These are phyloP conservation scores for Cydia strobilella DNA, from an alignment of 1,140 invertebrate species.

Conservation along the genomic window DNA sequence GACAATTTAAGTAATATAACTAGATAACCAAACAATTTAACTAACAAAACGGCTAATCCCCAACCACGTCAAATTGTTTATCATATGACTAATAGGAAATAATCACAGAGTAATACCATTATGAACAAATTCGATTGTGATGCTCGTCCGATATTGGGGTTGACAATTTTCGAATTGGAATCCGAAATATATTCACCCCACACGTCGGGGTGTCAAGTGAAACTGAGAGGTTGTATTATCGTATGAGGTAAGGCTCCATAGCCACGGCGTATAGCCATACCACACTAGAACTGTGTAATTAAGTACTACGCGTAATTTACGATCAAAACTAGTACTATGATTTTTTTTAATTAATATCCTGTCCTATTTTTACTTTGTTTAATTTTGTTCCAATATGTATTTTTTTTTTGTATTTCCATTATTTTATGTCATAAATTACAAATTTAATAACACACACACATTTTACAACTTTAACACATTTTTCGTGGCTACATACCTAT, in stretches of 20 bases:
- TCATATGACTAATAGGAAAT: conserved; percentile 73
- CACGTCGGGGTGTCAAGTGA: conserved; percentile 45
- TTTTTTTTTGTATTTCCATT: too few species aligned
- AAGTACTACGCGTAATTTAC: not conserved
- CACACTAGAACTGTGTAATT: not conserved
- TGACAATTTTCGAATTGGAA: conserved; percentile 78
- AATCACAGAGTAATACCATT: conserved; percentile 65
- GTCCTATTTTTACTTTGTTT: too few species aligned
- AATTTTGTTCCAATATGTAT: too few species aligned
- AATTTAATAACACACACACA: too few species aligned
- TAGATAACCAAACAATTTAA: conserved; percentile 36
- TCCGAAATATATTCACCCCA: conserved; percentile 75
- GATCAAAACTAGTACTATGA: too few species aligned
- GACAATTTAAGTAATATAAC: not conserved
- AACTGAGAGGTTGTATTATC: conserved; percentile 10
- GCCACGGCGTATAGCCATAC: not conserved
- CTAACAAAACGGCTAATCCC: conserved; percentile 40
- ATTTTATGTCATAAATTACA: too few species aligned
- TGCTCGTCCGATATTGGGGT: conserved; percentile 61
- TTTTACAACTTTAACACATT: too few species aligned
- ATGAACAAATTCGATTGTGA: conserved; percentile 60
- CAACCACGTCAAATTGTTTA: conserved; percentile 64
- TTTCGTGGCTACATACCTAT: too few species aligned
- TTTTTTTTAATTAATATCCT: too few species aligned
- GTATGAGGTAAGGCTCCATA: conserved; percentile 37